Percentiles rank a stretch among this genome's conserved stretches.
phyloP scores from a whole-genome alignment of 2,113 vertebrate genomes.

The Pyxicephalus adspersus region DNA sequence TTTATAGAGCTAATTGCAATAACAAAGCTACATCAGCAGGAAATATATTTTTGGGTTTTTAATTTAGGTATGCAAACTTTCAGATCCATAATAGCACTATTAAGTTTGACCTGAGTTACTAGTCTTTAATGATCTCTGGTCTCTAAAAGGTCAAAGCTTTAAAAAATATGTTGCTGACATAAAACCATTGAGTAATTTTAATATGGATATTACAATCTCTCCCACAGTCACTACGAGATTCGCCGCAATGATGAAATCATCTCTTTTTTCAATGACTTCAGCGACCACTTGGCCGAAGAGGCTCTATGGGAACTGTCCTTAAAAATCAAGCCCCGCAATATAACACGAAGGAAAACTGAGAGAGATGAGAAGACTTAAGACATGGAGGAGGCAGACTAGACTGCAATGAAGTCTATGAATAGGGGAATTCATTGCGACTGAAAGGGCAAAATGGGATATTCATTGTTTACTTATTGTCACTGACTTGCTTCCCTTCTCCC shows the following conservation, averaged over 20 bases:
- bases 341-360: conserved; percentile 88
- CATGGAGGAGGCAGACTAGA: conserved; percentile 59
- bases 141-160: no score
- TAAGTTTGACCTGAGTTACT: no score
- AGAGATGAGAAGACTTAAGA: conserved; percentile 94
- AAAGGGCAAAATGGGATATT: conserved; percentile 59
- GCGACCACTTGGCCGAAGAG: conserved; percentile 96
- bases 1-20: no score
- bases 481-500: background rate
- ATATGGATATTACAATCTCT: background rate
- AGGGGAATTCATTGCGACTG: conserved; percentile 62
- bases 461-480: conserved; percentile 48
- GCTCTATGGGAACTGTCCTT: conserved; percentile 97
- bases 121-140: no score
- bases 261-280: conserved; percentile 97
- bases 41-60: no score
- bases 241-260: conserved; percentile 94
- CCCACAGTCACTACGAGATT: conserved; percentile 91
- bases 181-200: no score
- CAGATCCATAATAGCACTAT: no score
- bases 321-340: conserved; percentile 96
- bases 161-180: no score
- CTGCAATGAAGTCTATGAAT: conserved; percentile 47
- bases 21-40: no score
- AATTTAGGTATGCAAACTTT: no score